Evolutionary conservation across 2,888 invertebrate genomes (phyloP).

Genomic region (Epistrophe grossulariae): DNA sequence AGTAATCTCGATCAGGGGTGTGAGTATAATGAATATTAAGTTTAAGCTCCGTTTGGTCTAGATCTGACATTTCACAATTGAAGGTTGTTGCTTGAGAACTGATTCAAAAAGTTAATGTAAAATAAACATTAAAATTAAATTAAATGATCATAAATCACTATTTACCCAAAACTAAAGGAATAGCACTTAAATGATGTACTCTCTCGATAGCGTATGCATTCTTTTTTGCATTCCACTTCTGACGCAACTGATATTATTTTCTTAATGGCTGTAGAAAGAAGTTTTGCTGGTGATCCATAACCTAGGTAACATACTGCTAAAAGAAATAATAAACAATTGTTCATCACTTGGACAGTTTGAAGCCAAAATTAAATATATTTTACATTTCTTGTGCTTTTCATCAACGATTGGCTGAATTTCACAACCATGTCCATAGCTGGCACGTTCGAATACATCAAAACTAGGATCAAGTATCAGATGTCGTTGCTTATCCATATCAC

Average conservation of each 20-base stretch:
- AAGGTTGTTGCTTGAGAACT: conserved; percentile 82
- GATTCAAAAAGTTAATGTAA: background rate
- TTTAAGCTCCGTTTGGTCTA: conserved; percentile 90
- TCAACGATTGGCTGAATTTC: conserved; percentile 87
- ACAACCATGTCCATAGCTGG: conserved; percentile 92
- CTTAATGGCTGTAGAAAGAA: conserved; percentile 87
- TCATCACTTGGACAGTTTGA: background rate
- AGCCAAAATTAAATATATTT: conserved; percentile 45
- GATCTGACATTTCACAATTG: conserved; percentile 91
- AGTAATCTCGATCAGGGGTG: conserved; percentile 86
- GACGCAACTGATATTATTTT: conserved; percentile 87
- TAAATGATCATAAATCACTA: conserved; percentile 40
- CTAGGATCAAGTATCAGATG: conserved; percentile 87
- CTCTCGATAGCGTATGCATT: conserved; percentile 86
- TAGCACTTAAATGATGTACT: conserved; percentile 88
- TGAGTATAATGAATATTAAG: conserved; percentile 89
- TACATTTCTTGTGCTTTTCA: conserved; percentile 84
- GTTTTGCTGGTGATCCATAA: conserved; percentile 90
- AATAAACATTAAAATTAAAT: background rate
- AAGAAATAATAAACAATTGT: conserved; percentile 44
- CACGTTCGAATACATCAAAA: conserved; percentile 91
- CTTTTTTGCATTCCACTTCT: conserved; percentile 88
- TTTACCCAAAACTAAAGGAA: conserved; percentile 90
- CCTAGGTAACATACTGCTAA: conserved; percentile 90
- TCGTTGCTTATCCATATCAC: conserved; percentile 86